phyloP scores from a whole-genome alignment of 2,888 invertebrate species.

The Acanthosepion esculentum region DNA sequence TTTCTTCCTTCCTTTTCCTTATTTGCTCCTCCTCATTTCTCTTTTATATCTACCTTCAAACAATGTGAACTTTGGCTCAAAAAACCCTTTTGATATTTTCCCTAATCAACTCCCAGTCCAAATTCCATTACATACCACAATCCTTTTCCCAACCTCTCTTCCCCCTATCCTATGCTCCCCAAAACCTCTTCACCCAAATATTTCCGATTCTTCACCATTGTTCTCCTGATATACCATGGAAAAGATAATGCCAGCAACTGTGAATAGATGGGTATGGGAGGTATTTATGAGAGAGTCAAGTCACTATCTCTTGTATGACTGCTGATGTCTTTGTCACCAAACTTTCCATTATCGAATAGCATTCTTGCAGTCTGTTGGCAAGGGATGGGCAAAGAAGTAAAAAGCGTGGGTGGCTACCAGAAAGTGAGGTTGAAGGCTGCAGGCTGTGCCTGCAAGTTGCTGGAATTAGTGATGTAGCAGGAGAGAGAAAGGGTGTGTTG shows the following conservation, averaged over 20 bases:
- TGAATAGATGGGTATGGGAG: neutral
- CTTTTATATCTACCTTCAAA: neutral
- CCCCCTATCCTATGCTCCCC: neutral
- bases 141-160: neutral
- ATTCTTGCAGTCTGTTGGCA: neutral
- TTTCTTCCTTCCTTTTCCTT: neutral
- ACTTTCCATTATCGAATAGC: neutral
- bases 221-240: neutral
- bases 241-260: neutral
- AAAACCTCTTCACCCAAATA: neutral
- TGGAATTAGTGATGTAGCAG: neutral
- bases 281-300: neutral
- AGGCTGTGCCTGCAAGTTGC: neutral
- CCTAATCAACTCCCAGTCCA: neutral
- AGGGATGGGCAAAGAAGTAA: neutral
- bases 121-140: neutral
- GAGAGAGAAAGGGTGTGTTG: neutral
- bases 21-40: neutral
- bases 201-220: slow-evolving; percentile 22
- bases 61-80: neutral
- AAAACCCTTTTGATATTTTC: neutral
- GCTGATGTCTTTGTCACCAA: neutral
- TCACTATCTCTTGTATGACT: neutral
- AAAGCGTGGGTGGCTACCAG: neutral
- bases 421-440: neutral